Evolutionary conservation across 2,888 invertebrate genomes (phyloP).

Genomic region (Balanococcus diminutus): DNA sequence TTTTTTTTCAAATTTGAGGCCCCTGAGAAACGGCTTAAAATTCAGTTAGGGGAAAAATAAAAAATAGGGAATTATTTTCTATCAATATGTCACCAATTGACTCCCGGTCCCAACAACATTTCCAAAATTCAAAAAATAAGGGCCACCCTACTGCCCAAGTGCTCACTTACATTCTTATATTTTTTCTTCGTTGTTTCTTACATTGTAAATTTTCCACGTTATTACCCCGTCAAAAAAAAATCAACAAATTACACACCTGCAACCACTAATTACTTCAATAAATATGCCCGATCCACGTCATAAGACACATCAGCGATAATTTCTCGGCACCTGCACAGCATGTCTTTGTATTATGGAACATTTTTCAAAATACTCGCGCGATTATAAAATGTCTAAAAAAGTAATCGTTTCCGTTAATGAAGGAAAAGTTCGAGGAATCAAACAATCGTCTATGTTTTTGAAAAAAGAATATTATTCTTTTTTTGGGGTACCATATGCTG

Average conservation of each 20-base stretch:
- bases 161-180: background rate
- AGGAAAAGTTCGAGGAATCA: constrained; percentile 23
- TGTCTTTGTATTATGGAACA: background rate
- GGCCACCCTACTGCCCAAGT: no score
- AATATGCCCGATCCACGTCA: background rate
- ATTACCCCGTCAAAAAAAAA: background rate
- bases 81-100: no score
- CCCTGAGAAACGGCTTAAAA: no score
- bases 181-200: background rate
- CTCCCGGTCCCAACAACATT: no score
- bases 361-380: background rate
- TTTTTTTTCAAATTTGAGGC: no score
- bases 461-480: constrained; percentile 1
- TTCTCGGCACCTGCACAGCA: background rate
- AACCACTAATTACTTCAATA: background rate
- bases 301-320: background rate
- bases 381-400: constrained; percentile 3
- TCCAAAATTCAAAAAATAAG: background rate
- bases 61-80: no score
- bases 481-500: constrained; percentile 30
- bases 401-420: background rate
- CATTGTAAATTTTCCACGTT: background rate
- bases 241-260: background rate
- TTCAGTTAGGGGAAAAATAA: no score
- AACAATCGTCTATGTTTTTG: background rate